Percentiles rank a stretch among this genome's conserved stretches.
phyloP scores from a whole-genome alignment of 2,888 invertebrate genomes.

The Ariolimax columbianus region DNA sequence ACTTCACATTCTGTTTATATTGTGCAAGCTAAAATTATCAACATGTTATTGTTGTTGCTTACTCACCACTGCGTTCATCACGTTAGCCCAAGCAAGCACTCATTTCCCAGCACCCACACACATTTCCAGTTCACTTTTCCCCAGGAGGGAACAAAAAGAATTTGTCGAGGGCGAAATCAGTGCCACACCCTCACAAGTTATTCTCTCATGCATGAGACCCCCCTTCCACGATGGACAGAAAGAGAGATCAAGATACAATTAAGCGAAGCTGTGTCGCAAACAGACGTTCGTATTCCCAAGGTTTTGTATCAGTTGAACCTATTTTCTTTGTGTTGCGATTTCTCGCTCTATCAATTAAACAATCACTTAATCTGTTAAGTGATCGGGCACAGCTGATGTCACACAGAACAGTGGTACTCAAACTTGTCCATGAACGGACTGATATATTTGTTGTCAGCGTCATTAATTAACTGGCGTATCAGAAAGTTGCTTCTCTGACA shows the following conservation, averaged over 20 bases:
- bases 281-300: neutral
- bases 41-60: no score
- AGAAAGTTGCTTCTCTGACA: no score
- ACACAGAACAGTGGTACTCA: no score
- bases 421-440: no score
- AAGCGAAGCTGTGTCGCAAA: neutral
- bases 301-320: neutral
- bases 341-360: neutral
- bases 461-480: no score
- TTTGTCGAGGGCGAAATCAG: neutral
- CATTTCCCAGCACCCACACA: neutral
- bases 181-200: neutral
- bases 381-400: no score
- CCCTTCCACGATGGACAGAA: no score
- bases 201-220: neutral
- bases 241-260: neutral
- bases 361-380: neutral
- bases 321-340: neutral
- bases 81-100: neutral
- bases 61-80: neutral
- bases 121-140: neutral
- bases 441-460: no score
- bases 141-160: neutral
- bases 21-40: no score
- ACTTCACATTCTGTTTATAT: no score